Percentiles rank a stretch among this genome's conserved stretches.
phyloP scores from a whole-genome alignment of 2,113 vertebrate genomes.

The Rattus norvegicus region DNA sequence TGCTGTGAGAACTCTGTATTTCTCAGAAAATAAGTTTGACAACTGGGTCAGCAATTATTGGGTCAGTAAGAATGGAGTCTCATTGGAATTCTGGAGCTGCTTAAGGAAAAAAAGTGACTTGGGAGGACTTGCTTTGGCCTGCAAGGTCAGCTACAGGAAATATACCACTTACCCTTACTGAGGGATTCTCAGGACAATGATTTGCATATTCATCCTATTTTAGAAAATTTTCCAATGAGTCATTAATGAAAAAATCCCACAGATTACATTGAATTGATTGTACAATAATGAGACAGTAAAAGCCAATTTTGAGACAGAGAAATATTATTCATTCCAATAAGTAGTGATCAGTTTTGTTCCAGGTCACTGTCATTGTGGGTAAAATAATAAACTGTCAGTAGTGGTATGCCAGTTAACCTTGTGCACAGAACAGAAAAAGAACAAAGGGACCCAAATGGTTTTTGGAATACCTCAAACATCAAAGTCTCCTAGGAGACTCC shows the following conservation, averaged over 20 bases:
- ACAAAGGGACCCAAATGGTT: neutral
- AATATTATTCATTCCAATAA: neutral
- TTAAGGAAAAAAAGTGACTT: accelerated
- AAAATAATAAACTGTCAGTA: neutral
- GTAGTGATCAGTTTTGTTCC: neutral
- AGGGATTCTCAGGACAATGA: neutral
- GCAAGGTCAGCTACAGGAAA: neutral
- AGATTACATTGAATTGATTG: conserved; percentile 23
- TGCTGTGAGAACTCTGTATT: conserved; percentile 54
- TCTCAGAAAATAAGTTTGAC: conserved; percentile 52
- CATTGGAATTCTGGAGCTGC: neutral
- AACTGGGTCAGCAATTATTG: conserved; percentile 61
- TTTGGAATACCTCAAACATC: accelerated
- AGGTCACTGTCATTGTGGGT: neutral
- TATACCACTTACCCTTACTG: neutral
- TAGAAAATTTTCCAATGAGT: neutral
- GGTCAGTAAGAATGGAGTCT: neutral
- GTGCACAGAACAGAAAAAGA: no score
- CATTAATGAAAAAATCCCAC: neutral
- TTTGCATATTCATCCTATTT: neutral
- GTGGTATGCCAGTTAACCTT: neutral
- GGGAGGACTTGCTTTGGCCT: neutral
- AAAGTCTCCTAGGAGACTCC: neutral
- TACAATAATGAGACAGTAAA: conserved; percentile 42
- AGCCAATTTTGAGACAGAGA: conserved; percentile 21